Conservation (phyloP, 2,888 invertebrate genomes). For the Epistrophe eligans region DNA sequence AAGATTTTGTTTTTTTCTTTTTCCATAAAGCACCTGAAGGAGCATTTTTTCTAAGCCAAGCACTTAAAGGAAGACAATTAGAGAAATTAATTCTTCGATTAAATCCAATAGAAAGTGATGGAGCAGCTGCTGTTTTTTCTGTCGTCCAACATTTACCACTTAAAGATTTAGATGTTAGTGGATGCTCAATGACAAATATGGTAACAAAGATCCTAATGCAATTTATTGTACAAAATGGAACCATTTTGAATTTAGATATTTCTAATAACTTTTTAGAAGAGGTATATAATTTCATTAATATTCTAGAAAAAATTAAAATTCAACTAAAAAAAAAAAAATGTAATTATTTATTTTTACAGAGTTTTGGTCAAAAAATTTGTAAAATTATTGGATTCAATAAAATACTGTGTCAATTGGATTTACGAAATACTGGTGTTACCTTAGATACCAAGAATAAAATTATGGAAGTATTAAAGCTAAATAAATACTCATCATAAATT, state of each 20-base stretch:
- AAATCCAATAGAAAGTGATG: slow-evolving; percentile 83
- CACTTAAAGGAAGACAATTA: slow-evolving; percentile 79
- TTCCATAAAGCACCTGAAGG: slow-evolving; percentile 79
- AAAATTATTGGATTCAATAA: slow-evolving; percentile 82
- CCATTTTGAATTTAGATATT: slow-evolving; percentile 79
- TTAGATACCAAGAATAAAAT: slow-evolving; percentile 79
- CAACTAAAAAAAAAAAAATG: neutral
- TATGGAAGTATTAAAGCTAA: slow-evolving; percentile 77
- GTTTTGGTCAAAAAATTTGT: slow-evolving; percentile 81
- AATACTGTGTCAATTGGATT: slow-evolving; percentile 79
- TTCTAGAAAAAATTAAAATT: neutral
- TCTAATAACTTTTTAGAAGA: slow-evolving; percentile 81
- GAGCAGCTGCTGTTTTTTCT: slow-evolving; percentile 81
- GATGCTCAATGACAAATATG: slow-evolving; percentile 80
- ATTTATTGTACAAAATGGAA: slow-evolving; percentile 80
- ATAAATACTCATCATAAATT: slow-evolving; percentile 45
- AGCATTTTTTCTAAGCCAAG: slow-evolving; percentile 80
- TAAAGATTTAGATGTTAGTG: slow-evolving; percentile 80
- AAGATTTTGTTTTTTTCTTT: neutral
- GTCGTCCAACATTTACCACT: slow-evolving; percentile 79
- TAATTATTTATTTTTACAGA: slow-evolving; percentile 72
- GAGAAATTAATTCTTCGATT: slow-evolving; percentile 80
- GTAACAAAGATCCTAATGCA: slow-evolving; percentile 81
- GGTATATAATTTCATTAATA: slow-evolving; percentile 54
- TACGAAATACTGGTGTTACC: slow-evolving; percentile 81